Conservation (phyloP, 1,140 invertebrate species). For the Potamilus streckersoni region DNA sequence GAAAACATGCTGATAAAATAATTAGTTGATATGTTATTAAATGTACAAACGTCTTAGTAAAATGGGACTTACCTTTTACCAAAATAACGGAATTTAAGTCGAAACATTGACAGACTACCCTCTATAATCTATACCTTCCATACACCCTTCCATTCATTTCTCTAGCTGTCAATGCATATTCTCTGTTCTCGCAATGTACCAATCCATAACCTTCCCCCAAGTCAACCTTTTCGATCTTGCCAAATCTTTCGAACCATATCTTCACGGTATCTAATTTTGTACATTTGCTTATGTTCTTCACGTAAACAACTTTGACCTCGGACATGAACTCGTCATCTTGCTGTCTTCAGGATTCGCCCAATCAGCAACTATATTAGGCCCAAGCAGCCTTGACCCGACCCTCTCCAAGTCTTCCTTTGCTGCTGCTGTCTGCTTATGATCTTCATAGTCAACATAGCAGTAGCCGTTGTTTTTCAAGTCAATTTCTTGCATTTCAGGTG, state of each 20-base stretch:
- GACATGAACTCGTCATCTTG: conserved; percentile 78
- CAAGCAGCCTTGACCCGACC: conserved; percentile 58
- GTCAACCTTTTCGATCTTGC: conserved; percentile 66
- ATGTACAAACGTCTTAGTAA: no score
- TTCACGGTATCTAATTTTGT: conserved; percentile 68
- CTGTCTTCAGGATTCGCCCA: conserved; percentile 85
- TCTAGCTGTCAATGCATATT: neutral
- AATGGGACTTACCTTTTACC: no score
- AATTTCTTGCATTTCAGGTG: conserved; percentile 34
- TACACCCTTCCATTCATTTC: neutral
- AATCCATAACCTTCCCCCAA: conserved; percentile 70
- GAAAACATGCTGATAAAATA: no score
- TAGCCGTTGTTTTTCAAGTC: conserved; percentile 82
- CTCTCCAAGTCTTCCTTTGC: conserved; percentile 53
- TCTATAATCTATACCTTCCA: no score
- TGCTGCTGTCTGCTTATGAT: conserved; percentile 75
- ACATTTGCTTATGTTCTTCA: conserved; percentile 69
- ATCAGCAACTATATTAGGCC: conserved; percentile 72
- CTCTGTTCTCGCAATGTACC: conserved; percentile 64
- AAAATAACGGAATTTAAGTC: no score
- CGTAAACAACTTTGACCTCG: conserved; percentile 72
- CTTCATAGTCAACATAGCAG: conserved; percentile 68
- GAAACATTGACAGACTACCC: no score
- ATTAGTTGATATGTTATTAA: no score
- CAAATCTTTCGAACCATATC: conserved; percentile 54